phyloP scores from a whole-genome alignment of 2,888 invertebrate genomes.

The Azorinus chamasolen region DNA sequence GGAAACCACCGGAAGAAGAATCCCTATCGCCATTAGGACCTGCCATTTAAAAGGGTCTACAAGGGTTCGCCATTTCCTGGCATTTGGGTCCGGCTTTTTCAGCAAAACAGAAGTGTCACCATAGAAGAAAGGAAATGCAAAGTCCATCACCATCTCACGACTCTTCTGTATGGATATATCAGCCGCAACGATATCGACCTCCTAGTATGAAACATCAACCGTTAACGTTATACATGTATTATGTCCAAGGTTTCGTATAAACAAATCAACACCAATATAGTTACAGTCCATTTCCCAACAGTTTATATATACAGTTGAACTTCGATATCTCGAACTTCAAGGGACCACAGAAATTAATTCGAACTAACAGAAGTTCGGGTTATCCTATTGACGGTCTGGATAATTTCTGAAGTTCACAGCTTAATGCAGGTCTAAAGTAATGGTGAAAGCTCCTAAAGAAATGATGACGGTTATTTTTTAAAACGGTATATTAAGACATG shows the following conservation, averaged over 20 bases:
- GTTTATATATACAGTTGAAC: too few species aligned
- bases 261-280: too few species aligned
- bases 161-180: conserved; percentile 96
- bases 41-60: conserved; percentile 68
- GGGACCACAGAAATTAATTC: too few species aligned
- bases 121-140: conserved; percentile 91
- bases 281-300: too few species aligned
- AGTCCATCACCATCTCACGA: conserved; percentile 95
- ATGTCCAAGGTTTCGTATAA: background rate
- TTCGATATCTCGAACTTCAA: too few species aligned
- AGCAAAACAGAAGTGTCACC: conserved; percentile 69
- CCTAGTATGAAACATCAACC: conserved; percentile 87
- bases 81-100: conserved; percentile 69
- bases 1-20: conserved; percentile 61
- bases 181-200: conserved; percentile 94
- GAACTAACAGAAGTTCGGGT: too few species aligned
- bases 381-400: too few species aligned
- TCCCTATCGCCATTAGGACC: conserved; percentile 47
- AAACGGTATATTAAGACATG: too few species aligned
- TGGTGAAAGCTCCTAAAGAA: too few species aligned
- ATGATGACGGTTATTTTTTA: too few species aligned
- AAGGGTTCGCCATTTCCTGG: conserved; percentile 64
- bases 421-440: too few species aligned
- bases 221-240: background rate
- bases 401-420: too few species aligned